phyloP scores from a whole-genome alignment of 2,113 vertebrate genomes.

The Clarias macrocephalus region DNA sequence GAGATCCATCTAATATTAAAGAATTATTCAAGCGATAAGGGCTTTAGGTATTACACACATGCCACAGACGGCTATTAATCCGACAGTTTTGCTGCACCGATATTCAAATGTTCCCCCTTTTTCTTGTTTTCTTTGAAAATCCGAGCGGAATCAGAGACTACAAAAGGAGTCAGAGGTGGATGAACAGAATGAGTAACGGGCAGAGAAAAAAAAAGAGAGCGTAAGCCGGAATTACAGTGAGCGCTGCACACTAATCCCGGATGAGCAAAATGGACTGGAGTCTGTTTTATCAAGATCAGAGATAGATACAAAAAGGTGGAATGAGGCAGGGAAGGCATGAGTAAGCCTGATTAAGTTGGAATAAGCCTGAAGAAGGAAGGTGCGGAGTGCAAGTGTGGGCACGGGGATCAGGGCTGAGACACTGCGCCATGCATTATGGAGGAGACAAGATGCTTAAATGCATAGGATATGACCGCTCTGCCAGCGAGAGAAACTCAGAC shows the following conservation, averaged over 20 bases:
- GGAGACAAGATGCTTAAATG: conserved; percentile 57
- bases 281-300: conserved; percentile 56
- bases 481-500: conserved; percentile 46
- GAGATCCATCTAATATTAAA: conserved; percentile 43
- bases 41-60: conserved; percentile 37
- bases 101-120: neutral
- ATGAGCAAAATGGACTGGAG: conserved; percentile 65
- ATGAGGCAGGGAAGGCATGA: conserved; percentile 72
- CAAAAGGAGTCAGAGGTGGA: conserved; percentile 12
- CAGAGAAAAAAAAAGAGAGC: conserved; percentile 13
- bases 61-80: conserved; percentile 43
- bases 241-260: conserved; percentile 52
- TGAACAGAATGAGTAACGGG: conserved; percentile 34
- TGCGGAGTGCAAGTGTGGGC: conserved; percentile 55
- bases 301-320: conserved; percentile 62
- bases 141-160: neutral
- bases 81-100: conserved; percentile 23
- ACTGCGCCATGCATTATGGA: conserved; percentile 74
- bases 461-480: conserved; percentile 49
- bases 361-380: conserved; percentile 71
- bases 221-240: conserved; percentile 42
- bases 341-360: conserved; percentile 74
- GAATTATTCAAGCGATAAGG: conserved; percentile 48
- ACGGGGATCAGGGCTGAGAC: conserved; percentile 69
- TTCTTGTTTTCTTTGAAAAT: neutral